These are phyloP conservation scores for Pedicia rivosa DNA, from an alignment of 2,888 invertebrate species.

Conservation along the genomic window DNA sequence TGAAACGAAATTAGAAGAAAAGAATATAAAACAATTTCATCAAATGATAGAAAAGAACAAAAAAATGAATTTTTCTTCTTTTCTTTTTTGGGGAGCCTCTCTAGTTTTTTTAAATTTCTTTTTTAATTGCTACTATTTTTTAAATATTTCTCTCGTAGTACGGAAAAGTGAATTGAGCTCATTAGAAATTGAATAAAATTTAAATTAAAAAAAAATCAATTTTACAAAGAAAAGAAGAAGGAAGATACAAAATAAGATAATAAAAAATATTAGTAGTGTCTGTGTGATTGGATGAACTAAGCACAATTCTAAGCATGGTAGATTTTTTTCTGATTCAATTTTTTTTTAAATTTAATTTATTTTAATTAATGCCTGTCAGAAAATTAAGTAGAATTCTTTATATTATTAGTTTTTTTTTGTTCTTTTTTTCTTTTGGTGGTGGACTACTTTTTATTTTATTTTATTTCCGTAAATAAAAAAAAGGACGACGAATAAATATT, in stretches of 20 bases:
- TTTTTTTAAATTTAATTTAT: conserved; percentile 7
- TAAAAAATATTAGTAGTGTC: conserved; percentile 23
- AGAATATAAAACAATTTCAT: too few species aligned
- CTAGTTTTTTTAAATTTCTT: too few species aligned
- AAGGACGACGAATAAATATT: too few species aligned
- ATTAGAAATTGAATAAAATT: not conserved
- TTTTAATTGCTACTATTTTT: conserved; percentile 1
- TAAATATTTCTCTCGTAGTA: not conserved
- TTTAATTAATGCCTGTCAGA: conserved; percentile 9
- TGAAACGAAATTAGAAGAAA: too few species aligned
- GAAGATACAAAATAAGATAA: not conserved
- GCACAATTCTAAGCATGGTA: conserved; percentile 36
- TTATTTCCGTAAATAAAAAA: too few species aligned
- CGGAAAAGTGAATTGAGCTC: conserved; percentile 3
- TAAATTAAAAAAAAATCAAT: conserved; percentile 1
- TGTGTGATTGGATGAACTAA: conserved; percentile 35
- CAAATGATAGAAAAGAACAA: too few species aligned
- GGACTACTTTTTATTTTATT: too few species aligned
- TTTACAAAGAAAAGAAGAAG: not conserved
- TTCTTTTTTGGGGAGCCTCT: conserved; percentile 2
- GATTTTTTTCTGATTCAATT: too few species aligned
- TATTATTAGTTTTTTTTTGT: too few species aligned
- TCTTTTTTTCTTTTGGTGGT: too few species aligned
- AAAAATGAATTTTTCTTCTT: not conserved
- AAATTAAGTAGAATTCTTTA: too few species aligned